phyloP scores from a whole-genome alignment of 2,797 vertebrate species.

The Florisuga fusca region DNA sequence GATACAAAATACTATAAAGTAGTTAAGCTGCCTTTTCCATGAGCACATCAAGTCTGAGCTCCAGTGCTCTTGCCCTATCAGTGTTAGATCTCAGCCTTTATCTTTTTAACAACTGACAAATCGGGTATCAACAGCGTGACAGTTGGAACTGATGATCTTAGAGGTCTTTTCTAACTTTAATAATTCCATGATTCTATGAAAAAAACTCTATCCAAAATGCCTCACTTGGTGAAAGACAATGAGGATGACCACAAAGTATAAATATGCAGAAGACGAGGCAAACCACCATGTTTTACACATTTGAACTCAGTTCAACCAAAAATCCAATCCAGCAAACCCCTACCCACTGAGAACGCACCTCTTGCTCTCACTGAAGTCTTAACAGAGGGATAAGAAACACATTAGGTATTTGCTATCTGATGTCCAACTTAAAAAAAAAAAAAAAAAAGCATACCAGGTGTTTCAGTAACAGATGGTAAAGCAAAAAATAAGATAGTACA shows the following conservation, averaged over 20 bases:
- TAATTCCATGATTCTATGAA: too few species aligned
- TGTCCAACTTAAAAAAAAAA: background rate
- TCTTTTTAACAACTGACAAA: background rate
- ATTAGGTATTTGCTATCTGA: background rate
- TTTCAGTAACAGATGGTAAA: background rate
- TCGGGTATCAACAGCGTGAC: background rate
- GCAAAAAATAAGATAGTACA: background rate
- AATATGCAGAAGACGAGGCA: background rate
- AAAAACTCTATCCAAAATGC: background rate
- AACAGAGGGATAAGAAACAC: background rate
- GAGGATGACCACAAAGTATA: background rate
- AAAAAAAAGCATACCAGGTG: background rate
- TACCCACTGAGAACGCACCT: background rate
- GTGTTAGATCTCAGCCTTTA: background rate
- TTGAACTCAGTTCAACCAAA: background rate
- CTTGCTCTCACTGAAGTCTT: background rate
- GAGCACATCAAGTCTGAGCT: background rate
- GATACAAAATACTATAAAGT: background rate
- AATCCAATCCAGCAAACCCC: background rate
- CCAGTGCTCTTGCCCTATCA: background rate
- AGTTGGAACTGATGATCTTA: too few species aligned
- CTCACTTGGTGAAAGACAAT: background rate
- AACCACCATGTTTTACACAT: background rate
- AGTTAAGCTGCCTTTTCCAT: background rate
- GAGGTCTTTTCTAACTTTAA: too few species aligned